Percentiles rank a stretch among this genome's conserved stretches.
Evolutionary conservation across 37 sponge, comb jelly and placozoan genomes (phyloP).

Genomic region (Mnemiopsis leidyi): DNA sequence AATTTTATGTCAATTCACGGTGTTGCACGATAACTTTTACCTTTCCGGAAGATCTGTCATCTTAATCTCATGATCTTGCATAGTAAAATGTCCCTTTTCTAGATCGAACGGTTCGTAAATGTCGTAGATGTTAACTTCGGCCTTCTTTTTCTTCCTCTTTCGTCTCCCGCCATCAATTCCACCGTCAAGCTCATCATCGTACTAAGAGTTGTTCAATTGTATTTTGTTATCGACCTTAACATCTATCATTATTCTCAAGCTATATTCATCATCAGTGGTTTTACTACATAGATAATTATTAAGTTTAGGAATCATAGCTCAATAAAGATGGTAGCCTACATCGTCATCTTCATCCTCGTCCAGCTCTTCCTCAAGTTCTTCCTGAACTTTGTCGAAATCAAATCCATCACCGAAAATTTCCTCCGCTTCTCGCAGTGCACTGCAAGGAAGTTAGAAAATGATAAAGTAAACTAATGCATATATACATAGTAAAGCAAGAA

Average conservation of each 20-base stretch:
- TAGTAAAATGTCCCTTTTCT: conserved; percentile 83
- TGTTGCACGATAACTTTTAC: too few relatives aligned
- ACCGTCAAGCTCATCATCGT: conserved; percentile 16
- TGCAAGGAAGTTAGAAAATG: too few relatives aligned
- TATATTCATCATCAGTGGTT: background rate
- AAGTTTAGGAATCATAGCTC: background rate
- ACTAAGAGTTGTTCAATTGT: background rate
- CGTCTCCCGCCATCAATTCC: conserved; percentile 27
- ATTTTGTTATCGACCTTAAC: background rate
- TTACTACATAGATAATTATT: background rate
- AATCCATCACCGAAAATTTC: conserved; percentile 93
- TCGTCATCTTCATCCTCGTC: conserved; percentile 69
- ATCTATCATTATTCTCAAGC: background rate
- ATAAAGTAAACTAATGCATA: too few relatives aligned
- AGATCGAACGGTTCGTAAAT: conserved; percentile 87
- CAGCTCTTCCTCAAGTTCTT: conserved; percentile 67
- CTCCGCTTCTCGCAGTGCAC: conserved; percentile 87
- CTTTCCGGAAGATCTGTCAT: conserved; percentile 90
- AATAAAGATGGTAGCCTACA: background rate
- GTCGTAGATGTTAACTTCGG: conserved; percentile 66
- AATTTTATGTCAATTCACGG: too few relatives aligned
- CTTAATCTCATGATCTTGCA: conserved; percentile 80
- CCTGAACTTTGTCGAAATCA: conserved; percentile 77
- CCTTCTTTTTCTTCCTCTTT: conserved; percentile 69
- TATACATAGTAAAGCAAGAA: too few relatives aligned